These are phyloP conservation scores for Euplagia quadripunctaria DNA, from an alignment of 2,888 invertebrate species.

Conservation along the genomic window DNA sequence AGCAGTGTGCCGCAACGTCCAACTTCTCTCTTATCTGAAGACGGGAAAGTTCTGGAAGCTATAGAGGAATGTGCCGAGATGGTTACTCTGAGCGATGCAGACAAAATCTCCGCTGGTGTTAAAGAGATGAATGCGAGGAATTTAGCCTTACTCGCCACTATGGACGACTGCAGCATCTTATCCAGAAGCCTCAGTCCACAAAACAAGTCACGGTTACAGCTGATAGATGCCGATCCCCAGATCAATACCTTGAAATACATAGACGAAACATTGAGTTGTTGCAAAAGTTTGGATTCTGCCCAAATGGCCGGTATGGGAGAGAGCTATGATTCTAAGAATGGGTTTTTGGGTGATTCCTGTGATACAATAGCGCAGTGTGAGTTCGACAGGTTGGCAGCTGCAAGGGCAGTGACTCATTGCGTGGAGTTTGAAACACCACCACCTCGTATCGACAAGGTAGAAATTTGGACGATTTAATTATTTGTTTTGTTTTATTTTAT, in stretches of 20 bases:
- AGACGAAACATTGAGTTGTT: constrained; percentile 86
- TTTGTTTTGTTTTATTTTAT: neutral
- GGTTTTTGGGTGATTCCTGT: constrained; percentile 80
- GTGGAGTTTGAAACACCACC: constrained; percentile 80
- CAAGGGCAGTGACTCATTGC: constrained; percentile 60
- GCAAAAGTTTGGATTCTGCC: constrained; percentile 82
- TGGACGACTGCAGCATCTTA: constrained; percentile 85
- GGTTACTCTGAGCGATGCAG: constrained; percentile 88
- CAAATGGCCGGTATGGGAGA: constrained; percentile 84
- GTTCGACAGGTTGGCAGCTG: constrained; percentile 71
- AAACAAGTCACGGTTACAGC: constrained; percentile 75
- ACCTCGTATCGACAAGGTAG: constrained; percentile 74
- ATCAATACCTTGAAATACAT: constrained; percentile 89
- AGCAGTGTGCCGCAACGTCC: constrained; percentile 81
- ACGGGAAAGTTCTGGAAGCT: constrained; percentile 89
- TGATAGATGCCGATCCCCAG: constrained; percentile 83
- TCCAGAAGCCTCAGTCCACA: constrained; percentile 83
- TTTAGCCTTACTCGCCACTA: constrained; percentile 83
- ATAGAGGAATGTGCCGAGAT: constrained; percentile 91
- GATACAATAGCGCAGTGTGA: constrained; percentile 83
- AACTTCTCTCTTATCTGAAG: constrained; percentile 89
- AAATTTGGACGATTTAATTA: neutral
- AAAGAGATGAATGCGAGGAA: constrained; percentile 83
- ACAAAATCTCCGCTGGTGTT: constrained; percentile 77
- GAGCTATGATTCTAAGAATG: constrained; percentile 82